Conservation (phyloP, 2,797 vertebrate genomes). For the Pyrocephalus nanus region DNA sequence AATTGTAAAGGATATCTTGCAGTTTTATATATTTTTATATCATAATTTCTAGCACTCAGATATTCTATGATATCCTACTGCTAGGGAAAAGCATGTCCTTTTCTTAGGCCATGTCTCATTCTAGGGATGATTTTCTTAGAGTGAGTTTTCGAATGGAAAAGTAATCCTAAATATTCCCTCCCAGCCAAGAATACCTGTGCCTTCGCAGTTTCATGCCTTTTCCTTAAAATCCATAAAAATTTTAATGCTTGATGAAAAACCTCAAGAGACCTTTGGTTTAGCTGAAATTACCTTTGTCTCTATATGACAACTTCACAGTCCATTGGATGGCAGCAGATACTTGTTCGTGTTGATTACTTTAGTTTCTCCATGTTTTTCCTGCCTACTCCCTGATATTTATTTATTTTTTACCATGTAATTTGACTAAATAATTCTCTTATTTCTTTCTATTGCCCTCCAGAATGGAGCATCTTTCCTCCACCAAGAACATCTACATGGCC, state of each 20-base stretch:
- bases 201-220: neutral
- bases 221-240: neutral
- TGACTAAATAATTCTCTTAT: neutral
- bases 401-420: neutral
- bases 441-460: neutral
- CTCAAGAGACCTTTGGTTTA: neutral
- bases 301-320: neutral
- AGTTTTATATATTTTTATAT: neutral
- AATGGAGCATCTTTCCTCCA: conserved; percentile 6
- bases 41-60: neutral
- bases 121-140: neutral
- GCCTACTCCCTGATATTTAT: neutral
- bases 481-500: conserved; percentile 48
- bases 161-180: neutral
- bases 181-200: neutral
- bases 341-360: neutral
- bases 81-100: neutral
- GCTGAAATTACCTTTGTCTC: neutral
- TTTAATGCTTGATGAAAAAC: neutral
- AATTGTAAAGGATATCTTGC: neutral
- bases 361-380: neutral
- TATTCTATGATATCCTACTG: neutral
- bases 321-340: neutral
- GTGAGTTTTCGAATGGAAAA: neutral
- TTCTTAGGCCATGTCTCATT: neutral